These are phyloP conservation scores for Anthrax anthrax DNA, from an alignment of 2,888 invertebrate genomes.

Conservation along the genomic window DNA sequence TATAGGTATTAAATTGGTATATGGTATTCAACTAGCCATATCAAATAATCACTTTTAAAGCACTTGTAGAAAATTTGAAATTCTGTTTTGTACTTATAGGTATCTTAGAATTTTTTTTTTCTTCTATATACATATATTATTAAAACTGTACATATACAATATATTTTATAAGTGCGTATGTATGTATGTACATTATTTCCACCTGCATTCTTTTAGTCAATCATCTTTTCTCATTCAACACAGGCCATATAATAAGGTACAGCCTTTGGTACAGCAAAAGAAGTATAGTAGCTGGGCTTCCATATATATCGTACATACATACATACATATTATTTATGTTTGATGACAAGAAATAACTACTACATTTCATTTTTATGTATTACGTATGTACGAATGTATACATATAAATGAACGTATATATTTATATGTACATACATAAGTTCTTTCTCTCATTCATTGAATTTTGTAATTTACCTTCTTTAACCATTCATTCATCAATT, in stretches of 20 bases:
- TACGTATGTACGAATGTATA: too few species aligned
- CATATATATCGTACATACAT: too few species aligned
- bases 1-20: too few species aligned
- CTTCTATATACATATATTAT: background rate
- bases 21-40: background rate
- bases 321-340: background rate
- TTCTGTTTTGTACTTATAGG: background rate
- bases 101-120: too few species aligned
- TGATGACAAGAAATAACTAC: slow-evolving; percentile 12
- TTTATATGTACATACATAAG: too few species aligned
- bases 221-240: slow-evolving; percentile 13
- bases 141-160: too few species aligned
- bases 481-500: slow-evolving; percentile 10
- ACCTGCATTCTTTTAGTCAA: slow-evolving; percentile 12
- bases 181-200: background rate
- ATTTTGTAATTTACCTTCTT: slow-evolving; percentile 12
- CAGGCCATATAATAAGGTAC: too few species aligned
- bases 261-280: too few species aligned
- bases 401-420: too few species aligned
- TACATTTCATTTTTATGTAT: slow-evolving; percentile 10
- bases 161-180: too few species aligned
- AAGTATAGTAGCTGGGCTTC: too few species aligned
- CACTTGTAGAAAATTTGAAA: background rate
- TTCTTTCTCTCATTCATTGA: slow-evolving; percentile 12
- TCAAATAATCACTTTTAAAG: background rate